Conservation (phyloP, 2,797 vertebrate genomes). For the Xiphophorus birchmanni region DNA sequence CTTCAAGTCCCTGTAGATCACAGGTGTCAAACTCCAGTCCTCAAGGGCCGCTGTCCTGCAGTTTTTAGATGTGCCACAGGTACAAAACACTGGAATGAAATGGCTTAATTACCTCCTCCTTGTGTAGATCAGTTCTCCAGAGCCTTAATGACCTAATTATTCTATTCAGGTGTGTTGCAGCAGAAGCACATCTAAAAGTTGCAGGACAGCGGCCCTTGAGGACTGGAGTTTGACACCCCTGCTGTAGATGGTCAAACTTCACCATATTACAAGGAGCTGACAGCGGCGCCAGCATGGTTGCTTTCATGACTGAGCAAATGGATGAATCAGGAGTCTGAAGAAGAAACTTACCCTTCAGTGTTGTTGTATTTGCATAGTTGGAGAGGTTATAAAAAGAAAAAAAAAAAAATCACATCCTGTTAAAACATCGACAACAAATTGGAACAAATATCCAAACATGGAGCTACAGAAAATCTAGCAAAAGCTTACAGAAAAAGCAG, state of each 20-base stretch:
- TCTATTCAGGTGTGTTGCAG: too few relatives aligned
- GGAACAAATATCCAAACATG: background rate
- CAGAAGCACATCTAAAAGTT: too few relatives aligned
- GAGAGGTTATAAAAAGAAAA: background rate
- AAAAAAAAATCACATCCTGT: background rate
- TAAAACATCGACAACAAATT: background rate
- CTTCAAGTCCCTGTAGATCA: background rate
- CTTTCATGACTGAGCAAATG: background rate
- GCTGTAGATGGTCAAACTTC: background rate
- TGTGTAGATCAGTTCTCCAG: too few relatives aligned
- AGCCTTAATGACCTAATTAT: too few relatives aligned
- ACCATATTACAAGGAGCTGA: background rate
- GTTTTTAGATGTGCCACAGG: too few relatives aligned
- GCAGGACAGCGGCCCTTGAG: too few relatives aligned
- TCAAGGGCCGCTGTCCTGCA: too few relatives aligned
- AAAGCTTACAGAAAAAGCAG: background rate
- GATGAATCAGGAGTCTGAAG: background rate
- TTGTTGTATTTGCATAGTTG: background rate
- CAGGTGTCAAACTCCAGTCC: rapidly evolving
- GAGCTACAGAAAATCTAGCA: background rate
- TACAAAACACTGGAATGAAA: too few relatives aligned
- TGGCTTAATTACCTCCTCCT: too few relatives aligned
- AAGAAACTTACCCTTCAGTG: background rate
- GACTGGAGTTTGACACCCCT: too few relatives aligned
- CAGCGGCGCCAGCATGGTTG: background rate